Evolutionary conservation across 2,797 vertebrate genomes (phyloP).

Genomic region (Somateria mollissima): DNA sequence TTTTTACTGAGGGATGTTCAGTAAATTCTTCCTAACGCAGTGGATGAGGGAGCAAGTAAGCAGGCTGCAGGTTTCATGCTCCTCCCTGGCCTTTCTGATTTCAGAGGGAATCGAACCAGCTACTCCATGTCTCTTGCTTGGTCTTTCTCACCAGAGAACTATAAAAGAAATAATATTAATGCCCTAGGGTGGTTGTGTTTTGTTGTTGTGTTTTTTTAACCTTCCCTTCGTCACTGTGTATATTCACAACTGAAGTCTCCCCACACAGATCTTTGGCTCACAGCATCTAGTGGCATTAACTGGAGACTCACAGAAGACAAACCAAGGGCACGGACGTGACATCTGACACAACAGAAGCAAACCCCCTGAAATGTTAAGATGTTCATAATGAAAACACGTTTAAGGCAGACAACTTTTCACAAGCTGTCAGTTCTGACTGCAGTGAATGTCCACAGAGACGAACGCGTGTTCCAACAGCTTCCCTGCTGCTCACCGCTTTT

Average conservation of each 20-base stretch:
- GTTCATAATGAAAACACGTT: neutral
- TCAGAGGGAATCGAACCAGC: neutral
- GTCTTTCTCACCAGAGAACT: accelerated
- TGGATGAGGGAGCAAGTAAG: neutral
- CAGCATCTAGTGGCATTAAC: neutral
- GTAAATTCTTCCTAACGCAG: neutral
- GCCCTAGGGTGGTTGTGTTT: neutral
- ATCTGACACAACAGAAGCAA: neutral
- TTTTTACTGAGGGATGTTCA: neutral
- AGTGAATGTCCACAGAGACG: accelerated
- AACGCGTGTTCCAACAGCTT: neutral
- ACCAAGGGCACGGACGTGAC: neutral
- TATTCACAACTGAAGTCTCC: neutral
- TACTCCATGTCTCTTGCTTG: neutral
- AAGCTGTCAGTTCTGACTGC: neutral
- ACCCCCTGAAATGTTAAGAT: accelerated
- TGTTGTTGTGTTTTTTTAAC: neutral
- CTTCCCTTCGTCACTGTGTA: neutral
- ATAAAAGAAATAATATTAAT: too few species aligned
- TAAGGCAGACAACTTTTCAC: neutral
- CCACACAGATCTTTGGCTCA: neutral
- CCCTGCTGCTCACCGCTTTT: neutral
- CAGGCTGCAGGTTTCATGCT: neutral
- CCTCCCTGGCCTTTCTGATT: neutral
- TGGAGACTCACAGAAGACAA: neutral